These are phyloP conservation scores for Lepisosteus osseus DNA, from an alignment of 2,113 vertebrate species.

Conservation along the genomic window DNA sequence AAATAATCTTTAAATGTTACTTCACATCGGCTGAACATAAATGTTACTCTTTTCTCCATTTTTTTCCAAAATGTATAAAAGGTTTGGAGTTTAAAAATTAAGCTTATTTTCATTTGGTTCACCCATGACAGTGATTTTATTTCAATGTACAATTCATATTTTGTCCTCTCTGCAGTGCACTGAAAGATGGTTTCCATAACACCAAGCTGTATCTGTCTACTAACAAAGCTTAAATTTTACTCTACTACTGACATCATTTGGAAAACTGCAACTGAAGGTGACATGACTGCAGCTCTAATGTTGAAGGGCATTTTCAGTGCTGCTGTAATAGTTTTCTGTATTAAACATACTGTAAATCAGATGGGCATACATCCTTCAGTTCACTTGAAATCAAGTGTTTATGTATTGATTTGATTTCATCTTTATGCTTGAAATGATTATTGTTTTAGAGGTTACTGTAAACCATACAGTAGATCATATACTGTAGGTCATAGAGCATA, in stretches of 20 bases:
- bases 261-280: slow-evolving; percentile 39
- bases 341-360: slow-evolving; percentile 61
- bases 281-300: slow-evolving; percentile 26
- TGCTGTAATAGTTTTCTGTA: slow-evolving; percentile 52
- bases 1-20: no score
- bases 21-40: no score
- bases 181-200: no score
- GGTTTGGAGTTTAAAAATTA: no score
- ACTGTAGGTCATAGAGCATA: no score
- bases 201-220: no score
- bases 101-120: no score
- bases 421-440: slow-evolving; percentile 30
- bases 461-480: neutral
- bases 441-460: slow-evolving; percentile 12
- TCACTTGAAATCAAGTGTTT: slow-evolving; percentile 44
- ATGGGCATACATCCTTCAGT: slow-evolving; percentile 38
- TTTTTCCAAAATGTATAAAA: no score
- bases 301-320: slow-evolving; percentile 53
- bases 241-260: slow-evolving; percentile 33
- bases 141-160: no score
- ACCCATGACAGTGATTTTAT: no score
- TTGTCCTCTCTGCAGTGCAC: no score
- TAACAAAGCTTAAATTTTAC: neutral
- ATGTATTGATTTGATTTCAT: slow-evolving; percentile 36
- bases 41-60: no score